Conservation (phyloP, 2,113 vertebrate species). For the Mesembrinibis cayennensis region DNA sequence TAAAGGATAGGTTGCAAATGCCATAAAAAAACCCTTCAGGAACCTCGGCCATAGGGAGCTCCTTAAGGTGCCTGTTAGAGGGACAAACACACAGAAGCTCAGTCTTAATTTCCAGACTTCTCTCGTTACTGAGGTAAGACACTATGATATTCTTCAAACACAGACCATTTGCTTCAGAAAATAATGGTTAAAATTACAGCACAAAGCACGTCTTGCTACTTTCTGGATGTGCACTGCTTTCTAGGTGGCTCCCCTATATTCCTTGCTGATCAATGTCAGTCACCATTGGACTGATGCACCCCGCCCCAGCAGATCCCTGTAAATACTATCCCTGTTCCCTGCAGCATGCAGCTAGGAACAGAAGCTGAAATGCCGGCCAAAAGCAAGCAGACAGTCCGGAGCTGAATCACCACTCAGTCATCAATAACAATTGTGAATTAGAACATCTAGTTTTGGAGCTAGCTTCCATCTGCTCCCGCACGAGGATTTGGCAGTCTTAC, state of each 20-base stretch:
- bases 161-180: not conserved
- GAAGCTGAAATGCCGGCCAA: not conserved
- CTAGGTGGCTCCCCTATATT: not conserved
- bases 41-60: not conserved
- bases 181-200: not conserved
- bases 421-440: not conserved
- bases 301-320: not conserved
- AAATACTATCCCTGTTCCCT: not conserved
- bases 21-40: not conserved
- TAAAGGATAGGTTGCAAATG: not conserved
- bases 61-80: not conserved
- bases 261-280: not conserved
- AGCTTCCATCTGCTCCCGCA: slow-evolving; percentile 34
- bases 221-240: not conserved
- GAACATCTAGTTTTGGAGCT: not conserved
- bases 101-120: not conserved
- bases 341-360: not conserved
- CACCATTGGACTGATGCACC: not conserved
- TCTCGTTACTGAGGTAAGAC: not conserved
- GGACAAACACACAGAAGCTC: not conserved
- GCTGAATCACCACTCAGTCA: not conserved
- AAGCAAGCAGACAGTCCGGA: not conserved
- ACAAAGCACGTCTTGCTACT: not conserved
- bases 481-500: slow-evolving; percentile 62
- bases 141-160: not conserved